Base-by-base conservation (phyloP, 2,113 vertebrate species). In the Oryzias melastigma region DNA sequence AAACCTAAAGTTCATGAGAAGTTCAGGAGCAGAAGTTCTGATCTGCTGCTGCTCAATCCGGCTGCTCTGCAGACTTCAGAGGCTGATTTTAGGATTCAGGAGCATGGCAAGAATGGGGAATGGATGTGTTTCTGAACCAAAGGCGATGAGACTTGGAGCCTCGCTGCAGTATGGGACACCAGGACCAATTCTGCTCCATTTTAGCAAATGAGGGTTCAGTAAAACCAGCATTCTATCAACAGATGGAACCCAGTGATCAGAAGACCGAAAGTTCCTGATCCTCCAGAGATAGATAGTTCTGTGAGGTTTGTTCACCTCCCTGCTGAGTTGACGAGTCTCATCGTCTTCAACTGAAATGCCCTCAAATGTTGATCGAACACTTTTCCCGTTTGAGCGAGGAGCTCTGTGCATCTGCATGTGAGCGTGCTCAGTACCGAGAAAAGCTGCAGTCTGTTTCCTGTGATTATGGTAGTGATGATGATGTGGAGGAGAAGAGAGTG, bases 131-230 rank as follows among this genome's bases (percentile, higher is more conserved):
- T 35, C 27, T 57, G 65, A 71, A 45, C 51, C 66, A 65, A 84
- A 45, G 79, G 56, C 3, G 71, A 87, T 78, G 4, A 76, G 84
- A 83, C 80, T 87, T 62, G 1, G 15, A 18, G 18, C 22, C 7
- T 10, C 25, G 60, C 49, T 55, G 29, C 49, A 22, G 27, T 55
- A 40, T 52, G 17, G 52, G 68, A 49, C 48, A 25, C 42, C 17
- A 47, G 14, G 44, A 18, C n/a, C n/a, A n/a, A 46, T 5, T 46
- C 44, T 47, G n/a, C 18, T 47, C 46, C n/a, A 17, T 12, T 18
- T 18, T 47, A 5, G 1, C 5, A 46, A 46, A 6, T 2, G 6
- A 3, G 15, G 5, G 42, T 14, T 15, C 44, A 18, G n/a, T 18
- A 18, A 19, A 47, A 47, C 17, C 16, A 10, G 17, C 29, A 13